Evolutionary conservation across 2,888 invertebrate species (phyloP).

Genomic region (Papilio elwesi): DNA sequence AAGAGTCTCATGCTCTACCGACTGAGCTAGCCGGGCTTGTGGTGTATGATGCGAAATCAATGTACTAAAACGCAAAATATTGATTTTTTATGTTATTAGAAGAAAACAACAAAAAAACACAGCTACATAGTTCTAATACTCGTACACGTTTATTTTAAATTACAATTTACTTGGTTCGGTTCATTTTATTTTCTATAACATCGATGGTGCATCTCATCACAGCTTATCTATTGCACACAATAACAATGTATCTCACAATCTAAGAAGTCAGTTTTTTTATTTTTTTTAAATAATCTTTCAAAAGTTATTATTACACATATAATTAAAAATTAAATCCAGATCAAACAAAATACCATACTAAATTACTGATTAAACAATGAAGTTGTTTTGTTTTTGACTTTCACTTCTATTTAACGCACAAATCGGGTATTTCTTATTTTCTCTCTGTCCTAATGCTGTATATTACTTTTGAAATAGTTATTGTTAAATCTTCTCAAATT

Average conservation of each 20-base stretch:
- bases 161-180: background rate
- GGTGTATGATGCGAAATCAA: rapidly evolving
- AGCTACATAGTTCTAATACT: no score
- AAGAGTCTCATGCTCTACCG: slow-evolving; percentile 86
- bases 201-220: background rate
- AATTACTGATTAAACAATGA: background rate
- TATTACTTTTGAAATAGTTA: no score
- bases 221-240: background rate
- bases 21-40: slow-evolving; percentile 83
- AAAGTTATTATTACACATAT: no score
- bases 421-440: no score
- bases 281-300: no score
- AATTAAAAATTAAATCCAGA: background rate
- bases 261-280: no score
- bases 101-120: no score
- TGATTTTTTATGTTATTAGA: background rate
- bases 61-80: background rate
- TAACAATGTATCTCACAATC: no score
- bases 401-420: background rate
- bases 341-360: background rate
- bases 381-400: background rate
- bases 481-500: no score
- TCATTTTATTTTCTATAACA: background rate
- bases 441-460: no score
- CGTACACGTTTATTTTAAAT: no score